Evolutionary conservation across 2,113 vertebrate genomes (phyloP).

Genomic region (Anhinga anhinga): DNA sequence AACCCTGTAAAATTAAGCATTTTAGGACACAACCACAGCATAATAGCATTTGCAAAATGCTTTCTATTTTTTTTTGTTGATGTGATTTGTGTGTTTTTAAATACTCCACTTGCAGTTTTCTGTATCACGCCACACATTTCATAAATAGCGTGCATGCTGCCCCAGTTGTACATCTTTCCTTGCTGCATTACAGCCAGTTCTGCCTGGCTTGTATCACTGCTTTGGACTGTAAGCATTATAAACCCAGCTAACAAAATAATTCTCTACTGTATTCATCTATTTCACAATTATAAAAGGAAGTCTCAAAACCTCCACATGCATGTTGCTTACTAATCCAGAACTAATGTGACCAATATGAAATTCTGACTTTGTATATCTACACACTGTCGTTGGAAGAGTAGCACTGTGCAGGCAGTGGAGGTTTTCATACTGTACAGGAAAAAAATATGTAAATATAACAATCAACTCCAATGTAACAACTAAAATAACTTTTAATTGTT

Average conservation of each 20-base stretch:
- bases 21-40: background rate
- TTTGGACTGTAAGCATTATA: background rate
- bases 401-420: background rate
- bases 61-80: background rate
- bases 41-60: background rate
- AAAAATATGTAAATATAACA: conserved; percentile 63
- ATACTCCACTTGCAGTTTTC: background rate
- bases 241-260: background rate
- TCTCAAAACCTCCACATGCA: background rate
- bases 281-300: background rate
- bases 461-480: conserved; percentile 58
- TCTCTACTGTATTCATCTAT: background rate
- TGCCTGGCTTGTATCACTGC: background rate
- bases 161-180: background rate
- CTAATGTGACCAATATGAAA: background rate
- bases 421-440: conserved; percentile 13
- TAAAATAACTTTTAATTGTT: conserved; percentile 80
- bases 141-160: background rate
- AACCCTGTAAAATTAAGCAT: background rate
- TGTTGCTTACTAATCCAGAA: background rate
- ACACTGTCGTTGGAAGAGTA: background rate
- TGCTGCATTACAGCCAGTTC: background rate
- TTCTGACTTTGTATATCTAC: background rate
- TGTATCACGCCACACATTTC: background rate
- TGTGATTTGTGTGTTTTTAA: background rate